A percentile compares a stretch with the other conserved stretches of the same genome.
Evolutionary conservation across 2,113 vertebrate genomes (phyloP).

Genomic region (Macroglossus sobrinus): DNA sequence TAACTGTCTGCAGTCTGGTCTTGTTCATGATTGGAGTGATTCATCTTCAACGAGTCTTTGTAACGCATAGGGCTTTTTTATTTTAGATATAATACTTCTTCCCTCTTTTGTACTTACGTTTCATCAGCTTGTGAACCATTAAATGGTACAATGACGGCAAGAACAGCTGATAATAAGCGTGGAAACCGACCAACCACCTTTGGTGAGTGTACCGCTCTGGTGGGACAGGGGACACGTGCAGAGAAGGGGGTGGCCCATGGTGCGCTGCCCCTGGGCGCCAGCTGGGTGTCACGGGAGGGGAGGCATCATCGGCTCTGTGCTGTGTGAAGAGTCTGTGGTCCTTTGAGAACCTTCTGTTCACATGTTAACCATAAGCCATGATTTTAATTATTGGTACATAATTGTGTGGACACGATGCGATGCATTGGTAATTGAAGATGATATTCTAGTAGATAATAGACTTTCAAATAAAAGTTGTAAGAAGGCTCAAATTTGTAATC

Average conservation of each 20-base stretch:
- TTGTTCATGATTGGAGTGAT: neutral
- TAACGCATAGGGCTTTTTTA: neutral
- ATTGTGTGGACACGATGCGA: neutral
- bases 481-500: neutral
- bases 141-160: neutral
- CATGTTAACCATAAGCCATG: neutral
- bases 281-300: no score
- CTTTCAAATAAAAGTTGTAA: neutral
- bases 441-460: neutral
- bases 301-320: no score
- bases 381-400: neutral
- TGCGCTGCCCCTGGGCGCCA: fast-evolving
- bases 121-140: neutral
- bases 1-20: neutral
- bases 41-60: neutral
- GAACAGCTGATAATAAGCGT: neutral
- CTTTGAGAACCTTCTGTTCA: neutral
- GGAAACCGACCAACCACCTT: neutral
- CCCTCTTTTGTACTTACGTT: neutral
- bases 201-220: neutral
- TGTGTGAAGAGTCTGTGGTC: neutral
- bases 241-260: neutral
- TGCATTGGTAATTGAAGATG: neutral
- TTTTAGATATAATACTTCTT: neutral
- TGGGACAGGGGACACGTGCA: fast-evolving